Percentiles rank a stretch among this genome's conserved stretches.
These are phyloP conservation scores for Tichodroma muraria DNA, from an alignment of 2,113 vertebrate genomes.

Conservation along the genomic window DNA sequence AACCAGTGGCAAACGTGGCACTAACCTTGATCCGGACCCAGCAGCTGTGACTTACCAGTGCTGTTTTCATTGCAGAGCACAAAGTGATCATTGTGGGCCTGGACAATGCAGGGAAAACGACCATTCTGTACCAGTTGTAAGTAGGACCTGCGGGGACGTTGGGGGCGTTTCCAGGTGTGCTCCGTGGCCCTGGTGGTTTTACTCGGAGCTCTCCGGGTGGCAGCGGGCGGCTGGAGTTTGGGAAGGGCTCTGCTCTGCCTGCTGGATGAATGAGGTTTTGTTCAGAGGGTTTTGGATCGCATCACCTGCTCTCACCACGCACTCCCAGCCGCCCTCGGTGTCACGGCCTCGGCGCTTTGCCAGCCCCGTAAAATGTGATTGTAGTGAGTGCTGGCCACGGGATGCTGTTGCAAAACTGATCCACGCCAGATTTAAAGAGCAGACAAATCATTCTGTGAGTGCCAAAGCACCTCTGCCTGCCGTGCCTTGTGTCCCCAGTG, in stretches of 20 bases:
- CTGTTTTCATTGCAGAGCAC: conserved; percentile 83
- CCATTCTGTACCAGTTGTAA: conserved; percentile 99
- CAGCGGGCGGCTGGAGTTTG: background rate
- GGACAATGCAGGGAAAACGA: conserved; percentile 98
- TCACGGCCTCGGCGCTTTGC: background rate
- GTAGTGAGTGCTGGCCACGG: background rate
- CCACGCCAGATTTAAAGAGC: accelerated
- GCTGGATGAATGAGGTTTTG: background rate
- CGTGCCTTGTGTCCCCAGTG: accelerated
- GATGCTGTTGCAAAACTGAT: background rate
- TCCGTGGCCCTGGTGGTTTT: background rate
- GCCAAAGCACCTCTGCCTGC: background rate
- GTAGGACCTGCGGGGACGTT: conserved; percentile 42
- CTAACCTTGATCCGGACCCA: background rate
- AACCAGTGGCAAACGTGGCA: background rate
- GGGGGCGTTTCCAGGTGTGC: background rate
- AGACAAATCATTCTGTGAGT: background rate
- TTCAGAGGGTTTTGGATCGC: background rate
- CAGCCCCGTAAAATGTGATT: background rate
- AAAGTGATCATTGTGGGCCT: conserved; percentile 98
- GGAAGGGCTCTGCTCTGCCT: background rate
- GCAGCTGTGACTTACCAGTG: background rate
- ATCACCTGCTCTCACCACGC: background rate
- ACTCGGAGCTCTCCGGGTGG: background rate
- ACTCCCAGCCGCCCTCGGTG: background rate